Conservation (phyloP, 2,888 invertebrate genomes). For the Drosophila longiperda region DNA sequence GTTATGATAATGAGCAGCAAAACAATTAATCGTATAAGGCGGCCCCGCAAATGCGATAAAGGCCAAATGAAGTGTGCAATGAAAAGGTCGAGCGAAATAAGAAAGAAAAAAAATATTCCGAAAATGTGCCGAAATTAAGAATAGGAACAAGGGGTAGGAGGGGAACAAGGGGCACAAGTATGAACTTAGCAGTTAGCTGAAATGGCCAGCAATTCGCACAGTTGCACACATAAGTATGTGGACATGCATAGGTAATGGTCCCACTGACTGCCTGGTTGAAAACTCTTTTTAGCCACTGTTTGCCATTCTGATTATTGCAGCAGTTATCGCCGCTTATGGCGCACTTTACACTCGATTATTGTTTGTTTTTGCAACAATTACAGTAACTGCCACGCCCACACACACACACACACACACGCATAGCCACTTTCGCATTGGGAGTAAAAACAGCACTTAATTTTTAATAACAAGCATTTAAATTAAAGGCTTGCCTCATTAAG, state of each 20-base stretch:
- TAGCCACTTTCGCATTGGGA: background rate
- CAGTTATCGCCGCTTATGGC: constrained; percentile 35
- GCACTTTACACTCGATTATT: constrained; percentile 32
- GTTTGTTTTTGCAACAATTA: constrained; percentile 45
- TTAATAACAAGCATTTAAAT: constrained; percentile 74
- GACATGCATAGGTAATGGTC: constrained; percentile 13
- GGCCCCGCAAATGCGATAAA: constrained; percentile 53
- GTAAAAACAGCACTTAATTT: constrained; percentile 63
- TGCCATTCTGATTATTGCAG: constrained; percentile 41
- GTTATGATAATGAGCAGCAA: constrained; percentile 58
- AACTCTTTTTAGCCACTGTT: constrained; percentile 44
- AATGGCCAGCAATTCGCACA: constrained; percentile 38
- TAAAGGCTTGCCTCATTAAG: constrained; percentile 47
- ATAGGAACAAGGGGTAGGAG: background rate
- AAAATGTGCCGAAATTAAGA: constrained; percentile 54
- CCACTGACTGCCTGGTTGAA: background rate
- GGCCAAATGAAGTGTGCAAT: constrained; percentile 52
- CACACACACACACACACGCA: background rate
- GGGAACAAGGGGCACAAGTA: background rate
- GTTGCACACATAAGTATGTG: constrained; percentile 4
- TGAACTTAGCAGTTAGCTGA: constrained; percentile 38
- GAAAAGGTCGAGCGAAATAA: constrained; percentile 27
- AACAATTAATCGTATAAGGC: constrained; percentile 71
- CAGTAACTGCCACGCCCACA: constrained; percentile 35
- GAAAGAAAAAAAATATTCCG: constrained; percentile 30